Evolutionary conservation across 1,140 invertebrate genomes (phyloP).

Genomic region (Hylaeus volcanicus): DNA sequence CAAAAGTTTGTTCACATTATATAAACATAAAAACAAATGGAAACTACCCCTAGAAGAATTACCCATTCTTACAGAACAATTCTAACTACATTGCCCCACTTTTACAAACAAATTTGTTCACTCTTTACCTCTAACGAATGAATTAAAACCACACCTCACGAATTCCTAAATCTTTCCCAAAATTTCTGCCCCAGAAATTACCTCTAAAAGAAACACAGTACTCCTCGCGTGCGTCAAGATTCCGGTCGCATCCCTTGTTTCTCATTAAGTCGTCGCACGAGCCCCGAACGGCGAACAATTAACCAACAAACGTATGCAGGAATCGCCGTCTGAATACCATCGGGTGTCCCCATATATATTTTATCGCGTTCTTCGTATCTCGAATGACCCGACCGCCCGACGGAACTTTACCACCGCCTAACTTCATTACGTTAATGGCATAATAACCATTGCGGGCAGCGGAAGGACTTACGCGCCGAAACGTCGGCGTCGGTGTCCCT

Average conservation of each 20-base stretch:
- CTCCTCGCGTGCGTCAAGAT: not conserved
- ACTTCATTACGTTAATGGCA: slow-evolving; percentile 79
- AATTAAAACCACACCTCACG: too few species aligned
- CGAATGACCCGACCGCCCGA: slow-evolving; percentile 14
- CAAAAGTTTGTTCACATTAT: too few species aligned
- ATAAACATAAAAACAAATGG: too few species aligned
- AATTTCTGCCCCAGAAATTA: too few species aligned
- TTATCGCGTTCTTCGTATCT: slow-evolving; percentile 51
- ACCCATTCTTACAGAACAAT: too few species aligned
- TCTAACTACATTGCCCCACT: too few species aligned
- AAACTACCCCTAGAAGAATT: too few species aligned
- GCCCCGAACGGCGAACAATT: not conserved
- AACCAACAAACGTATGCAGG: not conserved
- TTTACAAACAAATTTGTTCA: too few species aligned
- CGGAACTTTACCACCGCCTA: slow-evolving; percentile 62
- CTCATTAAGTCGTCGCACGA: not conserved
- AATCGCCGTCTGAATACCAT: not conserved
- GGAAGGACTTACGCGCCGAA: slow-evolving; percentile 73
- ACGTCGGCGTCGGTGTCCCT: slow-evolving; percentile 69
- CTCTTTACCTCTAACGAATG: too few species aligned
- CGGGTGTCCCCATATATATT: slow-evolving; percentile 7
- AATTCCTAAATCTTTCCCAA: too few species aligned
- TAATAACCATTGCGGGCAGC: slow-evolving; percentile 76
- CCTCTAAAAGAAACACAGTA: too few species aligned
- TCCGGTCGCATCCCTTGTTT: not conserved